Conservation (phyloP, 2,888 invertebrate genomes). For the Melinaea marsaeus region DNA sequence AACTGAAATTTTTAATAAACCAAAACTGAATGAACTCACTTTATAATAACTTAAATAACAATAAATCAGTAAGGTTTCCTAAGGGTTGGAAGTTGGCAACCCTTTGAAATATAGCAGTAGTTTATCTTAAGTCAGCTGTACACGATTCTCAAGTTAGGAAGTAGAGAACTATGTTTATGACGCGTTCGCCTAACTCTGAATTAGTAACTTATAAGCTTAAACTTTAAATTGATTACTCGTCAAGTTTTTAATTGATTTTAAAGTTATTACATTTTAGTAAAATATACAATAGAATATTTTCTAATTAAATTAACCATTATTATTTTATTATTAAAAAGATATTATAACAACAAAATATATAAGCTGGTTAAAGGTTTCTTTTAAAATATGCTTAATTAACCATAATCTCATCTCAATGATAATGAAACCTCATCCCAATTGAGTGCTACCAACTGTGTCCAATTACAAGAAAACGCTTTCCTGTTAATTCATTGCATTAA, state of each 20-base stretch:
- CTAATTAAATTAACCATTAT: no score
- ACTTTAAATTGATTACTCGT: constrained; percentile 1
- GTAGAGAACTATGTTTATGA: constrained; percentile 8
- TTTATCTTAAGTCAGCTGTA: constrained; percentile 38
- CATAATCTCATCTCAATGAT: constrained; percentile 4
- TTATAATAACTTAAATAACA: constrained; percentile 15
- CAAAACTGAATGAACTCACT: not conserved
- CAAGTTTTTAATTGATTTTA: constrained; percentile 1
- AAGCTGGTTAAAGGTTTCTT: no score
- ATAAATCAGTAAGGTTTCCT: constrained; percentile 27
- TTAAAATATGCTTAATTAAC: not conserved
- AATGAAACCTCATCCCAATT: constrained; percentile 9
- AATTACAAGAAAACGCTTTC: constrained; percentile 2
- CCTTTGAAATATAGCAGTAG: constrained; percentile 43
- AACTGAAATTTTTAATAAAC: no score
- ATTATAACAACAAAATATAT: no score
- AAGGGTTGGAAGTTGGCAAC: constrained; percentile 36
- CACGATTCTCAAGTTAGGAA: constrained; percentile 5
- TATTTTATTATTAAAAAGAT: no score
- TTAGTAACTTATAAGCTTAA: not conserved
- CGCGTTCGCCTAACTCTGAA: constrained; percentile 10
- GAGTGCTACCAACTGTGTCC: not conserved
- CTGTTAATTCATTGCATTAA: not conserved
- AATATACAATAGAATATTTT: no score
- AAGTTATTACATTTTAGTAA: no score